Base-by-base conservation (phyloP, 2,797 vertebrate genomes). In the Amblyraja radiata region DNA sequence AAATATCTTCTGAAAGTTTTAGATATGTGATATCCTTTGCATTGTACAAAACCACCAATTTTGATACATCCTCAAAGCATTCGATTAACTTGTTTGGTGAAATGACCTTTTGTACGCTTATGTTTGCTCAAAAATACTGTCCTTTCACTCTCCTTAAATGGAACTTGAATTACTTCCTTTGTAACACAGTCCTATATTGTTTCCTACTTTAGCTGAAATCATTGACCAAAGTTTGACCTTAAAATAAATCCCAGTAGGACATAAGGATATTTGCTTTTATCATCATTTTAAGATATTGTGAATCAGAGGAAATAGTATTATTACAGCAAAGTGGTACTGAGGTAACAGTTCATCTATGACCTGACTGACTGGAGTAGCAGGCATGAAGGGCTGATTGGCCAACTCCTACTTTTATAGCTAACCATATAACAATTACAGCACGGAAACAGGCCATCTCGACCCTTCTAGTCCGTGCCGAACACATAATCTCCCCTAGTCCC, bases 141-240 rank as follows among this genome's bases (percentile, higher is more conserved):
- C 61, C 68, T 65, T 68, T 88, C 32, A 68, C 61, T 88, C 21
- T 65, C 36, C 16, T 36, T 88, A 68, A 88, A 65, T 68, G 36
- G n/a, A 65, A 88, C 84, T 88, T 88, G 84, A 88, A 88, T 36
- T 68, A 88, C 61, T 88, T 88, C 84, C 84, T 68, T 88, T 88
- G 84, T 88, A 88, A 88, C 36, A 36, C 25, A 86, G n/a, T 88
- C 84, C n/a, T n/a, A 18, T 36, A n/a, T 36, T 68, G n/a, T 68
- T 88, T 88, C 28, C n/a, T 36, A 11, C 14, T 2, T 16, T 11
- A 36, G 84, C 84, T 88, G 84, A 88, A 63, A 88, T 61, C 88
- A 68, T 88, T 88, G n/a, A 88, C 61, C 61, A 88, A 36, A 88
- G 28, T 68, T 68, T 88, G 84, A 88, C 84, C 61, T 88, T 88